Evolutionary conservation across 2,797 vertebrate species (phyloP), one percentile per base, ranked within the genome.

Genomic region (Hemibagrus guttatus): DNA sequence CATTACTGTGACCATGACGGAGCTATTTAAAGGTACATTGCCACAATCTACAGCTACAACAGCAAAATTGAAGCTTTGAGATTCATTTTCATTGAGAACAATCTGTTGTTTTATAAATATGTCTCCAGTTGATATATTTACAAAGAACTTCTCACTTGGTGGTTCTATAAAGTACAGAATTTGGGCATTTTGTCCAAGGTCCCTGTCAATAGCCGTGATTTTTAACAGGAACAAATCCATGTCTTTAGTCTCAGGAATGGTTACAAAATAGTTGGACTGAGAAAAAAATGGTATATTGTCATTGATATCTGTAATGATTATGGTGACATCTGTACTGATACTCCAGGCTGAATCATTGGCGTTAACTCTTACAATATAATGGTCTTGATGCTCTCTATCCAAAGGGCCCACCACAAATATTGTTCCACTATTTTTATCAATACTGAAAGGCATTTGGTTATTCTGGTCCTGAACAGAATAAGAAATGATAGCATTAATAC

Each of bases 271-370:
- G 21, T 83, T 85, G 42, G 72, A 12, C 88, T 94, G 84, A 42
- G 88, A 90, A 91, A 96, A 96, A 17, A 93, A 81, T 2, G 96
- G 96, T 21, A 42, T 71, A 13, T 96, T 96, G 88, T 96, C 95
- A 52, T 96, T 96, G 17, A 95, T 59, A 59, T 96, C 95, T 87
- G 85, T 88, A 75, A 96, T 87, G 26, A 93, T 12, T 54, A 96
- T 90, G 35, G 89, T 95, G 76, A 96, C 92, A 0, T 95, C 94
- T 13, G 95, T 96, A 90, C 93, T 95, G 61, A 95, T 88, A 85
- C 92, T 95, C 96, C 95, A 96, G 1, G 93, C 94, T 49, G 95
- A 96, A 92, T 96, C 94, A 71, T 95, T 95, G n/a, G 94, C 95
- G 61, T 87, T 94, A 19, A 96, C 91, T 91, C 91, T 95, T 21